phyloP scores from a whole-genome alignment of 2,888 invertebrate genomes.

The Chymomyza amoena region DNA sequence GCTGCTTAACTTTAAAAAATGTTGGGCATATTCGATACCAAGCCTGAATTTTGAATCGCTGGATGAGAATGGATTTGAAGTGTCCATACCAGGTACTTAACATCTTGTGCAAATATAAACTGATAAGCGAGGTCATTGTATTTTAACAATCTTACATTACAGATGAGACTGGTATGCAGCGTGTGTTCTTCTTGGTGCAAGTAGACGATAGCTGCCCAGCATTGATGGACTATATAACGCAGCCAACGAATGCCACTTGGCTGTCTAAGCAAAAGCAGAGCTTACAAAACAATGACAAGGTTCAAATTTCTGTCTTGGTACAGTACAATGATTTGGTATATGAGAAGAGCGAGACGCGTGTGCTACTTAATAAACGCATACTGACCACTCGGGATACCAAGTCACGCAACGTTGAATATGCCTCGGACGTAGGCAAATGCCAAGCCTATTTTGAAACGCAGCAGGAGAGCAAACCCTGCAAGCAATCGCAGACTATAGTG shows the following conservation, averaged over 20 bases:
- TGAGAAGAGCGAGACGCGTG: slow-evolving; percentile 54
- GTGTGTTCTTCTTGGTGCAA: slow-evolving; percentile 63
- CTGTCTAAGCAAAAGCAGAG: slow-evolving; percentile 37
- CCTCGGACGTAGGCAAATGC: slow-evolving; percentile 26
- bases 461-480: slow-evolving; percentile 32
- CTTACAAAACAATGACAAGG: slow-evolving; percentile 55
- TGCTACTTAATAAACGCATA: slow-evolving; percentile 52
- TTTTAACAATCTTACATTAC: not conserved
- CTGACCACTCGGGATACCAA: slow-evolving; percentile 36
- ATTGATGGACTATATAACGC: slow-evolving; percentile 61
- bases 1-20: not conserved
- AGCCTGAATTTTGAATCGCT: slow-evolving; percentile 46
- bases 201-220: slow-evolving; percentile 61
- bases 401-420: slow-evolving; percentile 25
- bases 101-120: not conserved
- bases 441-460: slow-evolving; percentile 18
- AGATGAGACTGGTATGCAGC: slow-evolving; percentile 64
- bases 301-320: slow-evolving; percentile 62
- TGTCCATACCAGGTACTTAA: slow-evolving; percentile 57
- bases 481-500: slow-evolving; percentile 31
- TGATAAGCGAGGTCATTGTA: not conserved
- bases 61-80: slow-evolving; percentile 46
- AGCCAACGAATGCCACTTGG: slow-evolving; percentile 51
- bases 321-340: slow-evolving; percentile 58
- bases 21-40: slow-evolving; percentile 53